Evolutionary conservation across 2,888 invertebrate species (phyloP).

Genomic region (Linnaemya vulpina): DNA sequence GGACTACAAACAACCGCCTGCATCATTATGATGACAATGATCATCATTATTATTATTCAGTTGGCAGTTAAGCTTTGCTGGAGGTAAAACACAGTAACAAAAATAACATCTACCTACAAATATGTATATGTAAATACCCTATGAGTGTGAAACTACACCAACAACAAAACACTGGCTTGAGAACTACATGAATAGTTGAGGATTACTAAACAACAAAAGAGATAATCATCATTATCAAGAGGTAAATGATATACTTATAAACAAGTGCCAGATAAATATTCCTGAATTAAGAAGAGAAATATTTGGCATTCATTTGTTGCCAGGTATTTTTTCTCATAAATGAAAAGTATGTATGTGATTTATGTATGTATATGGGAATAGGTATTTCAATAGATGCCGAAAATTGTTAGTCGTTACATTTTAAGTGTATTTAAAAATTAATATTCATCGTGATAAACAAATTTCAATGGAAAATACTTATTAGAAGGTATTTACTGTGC

Average conservation of each 20-base stretch:
- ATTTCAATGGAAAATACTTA: too few relatives aligned
- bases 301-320: background rate
- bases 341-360: too few relatives aligned
- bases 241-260: conserved; percentile 6
- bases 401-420: too few relatives aligned
- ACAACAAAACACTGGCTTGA: conserved; percentile 38
- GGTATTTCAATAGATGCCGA: too few relatives aligned
- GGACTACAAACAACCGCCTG: conserved; percentile 30
- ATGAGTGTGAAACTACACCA: conserved; percentile 51
- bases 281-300: background rate
- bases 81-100: conserved; percentile 56
- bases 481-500: too few relatives aligned
- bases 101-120: too few relatives aligned
- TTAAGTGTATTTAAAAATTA: too few relatives aligned
- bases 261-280: background rate
- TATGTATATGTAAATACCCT: too few relatives aligned
- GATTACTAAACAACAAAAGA: conserved; percentile 38
- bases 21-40: conserved; percentile 34
- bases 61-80: conserved; percentile 70
- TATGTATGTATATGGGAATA: too few relatives aligned
- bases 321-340: too few relatives aligned
- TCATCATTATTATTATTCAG: conserved; percentile 51
- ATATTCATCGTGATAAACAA: too few relatives aligned
- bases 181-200: conserved; percentile 60
- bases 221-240: conserved; percentile 29